These are phyloP conservation scores for Ammospiza nelsoni DNA, from an alignment of 2,113 vertebrate genomes.

Conservation along the genomic window DNA sequence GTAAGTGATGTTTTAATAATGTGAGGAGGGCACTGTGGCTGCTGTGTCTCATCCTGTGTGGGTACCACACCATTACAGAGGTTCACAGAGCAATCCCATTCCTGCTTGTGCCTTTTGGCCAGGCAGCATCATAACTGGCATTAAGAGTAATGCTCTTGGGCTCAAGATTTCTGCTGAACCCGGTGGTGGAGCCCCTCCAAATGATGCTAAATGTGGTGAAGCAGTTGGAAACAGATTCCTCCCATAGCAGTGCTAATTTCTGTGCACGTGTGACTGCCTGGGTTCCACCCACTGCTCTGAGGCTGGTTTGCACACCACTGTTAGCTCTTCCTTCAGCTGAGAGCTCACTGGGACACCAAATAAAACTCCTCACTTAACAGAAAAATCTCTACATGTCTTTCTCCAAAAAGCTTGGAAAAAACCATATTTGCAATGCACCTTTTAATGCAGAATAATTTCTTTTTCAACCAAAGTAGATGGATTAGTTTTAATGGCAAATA, in stretches of 20 bases:
- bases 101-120: background rate
- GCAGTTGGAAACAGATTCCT: constrained; percentile 1
- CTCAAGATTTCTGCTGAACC: constrained; percentile 6
- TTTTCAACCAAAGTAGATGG: background rate
- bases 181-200: background rate
- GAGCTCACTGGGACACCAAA: background rate
- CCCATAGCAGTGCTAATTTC: background rate
- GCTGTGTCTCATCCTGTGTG: background rate
- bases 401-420: background rate
- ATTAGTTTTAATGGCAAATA: background rate
- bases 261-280: background rate
- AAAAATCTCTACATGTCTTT: background rate
- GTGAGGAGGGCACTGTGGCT: background rate
- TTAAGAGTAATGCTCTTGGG: background rate
- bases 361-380: background rate
- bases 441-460: background rate
- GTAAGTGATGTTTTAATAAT: background rate
- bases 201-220: constrained; percentile 14
- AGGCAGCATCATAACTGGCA: constrained; percentile 14
- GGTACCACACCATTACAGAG: background rate
- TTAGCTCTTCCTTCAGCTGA: background rate
- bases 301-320: background rate
- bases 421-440: background rate
- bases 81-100: background rate
- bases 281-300: background rate